These are phyloP conservation scores for Umimayanthus kanabou DNA, from an alignment of 92 coral and sea anemone species.

Conservation along the genomic window DNA sequence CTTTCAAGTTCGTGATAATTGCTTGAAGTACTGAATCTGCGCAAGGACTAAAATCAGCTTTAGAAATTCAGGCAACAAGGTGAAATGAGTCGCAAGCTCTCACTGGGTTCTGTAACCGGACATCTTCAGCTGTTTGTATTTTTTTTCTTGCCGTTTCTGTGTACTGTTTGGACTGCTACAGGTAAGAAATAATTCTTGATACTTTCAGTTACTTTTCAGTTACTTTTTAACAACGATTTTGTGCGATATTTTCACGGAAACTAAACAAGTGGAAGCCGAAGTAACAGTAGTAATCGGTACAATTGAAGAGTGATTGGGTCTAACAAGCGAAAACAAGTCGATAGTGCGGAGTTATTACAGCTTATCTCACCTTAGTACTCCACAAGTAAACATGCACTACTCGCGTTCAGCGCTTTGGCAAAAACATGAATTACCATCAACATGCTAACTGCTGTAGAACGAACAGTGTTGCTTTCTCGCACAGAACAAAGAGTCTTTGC, in stretches of 20 bases:
- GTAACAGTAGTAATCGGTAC: conserved; percentile 10
- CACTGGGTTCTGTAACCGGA: conserved; percentile 16
- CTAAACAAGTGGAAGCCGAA: neutral
- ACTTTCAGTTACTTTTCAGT: neutral
- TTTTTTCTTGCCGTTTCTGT: conserved; percentile 13
- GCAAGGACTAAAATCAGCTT: neutral
- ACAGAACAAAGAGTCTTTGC: neutral
- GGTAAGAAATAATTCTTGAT: neutral
- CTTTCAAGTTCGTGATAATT: neutral
- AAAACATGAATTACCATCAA: neutral
- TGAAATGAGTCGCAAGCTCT: conserved; percentile 24
- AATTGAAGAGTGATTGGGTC: conserved; percentile 16
- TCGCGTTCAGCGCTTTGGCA: neutral
- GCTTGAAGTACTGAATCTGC: neutral
- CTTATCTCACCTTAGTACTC: neutral
- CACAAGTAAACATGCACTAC: neutral
- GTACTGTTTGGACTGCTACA: neutral
- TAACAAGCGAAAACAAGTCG: conserved; percentile 33
- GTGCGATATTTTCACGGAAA: neutral
- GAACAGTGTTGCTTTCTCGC: neutral
- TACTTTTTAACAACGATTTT: neutral
- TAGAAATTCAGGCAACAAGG: conserved; percentile 4
- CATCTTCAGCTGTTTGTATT: neutral
- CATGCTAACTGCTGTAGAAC: neutral
- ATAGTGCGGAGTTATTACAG: neutral